Conservation (phyloP, 2,797 vertebrate species). For the Moxostoma hubbsi region DNA sequence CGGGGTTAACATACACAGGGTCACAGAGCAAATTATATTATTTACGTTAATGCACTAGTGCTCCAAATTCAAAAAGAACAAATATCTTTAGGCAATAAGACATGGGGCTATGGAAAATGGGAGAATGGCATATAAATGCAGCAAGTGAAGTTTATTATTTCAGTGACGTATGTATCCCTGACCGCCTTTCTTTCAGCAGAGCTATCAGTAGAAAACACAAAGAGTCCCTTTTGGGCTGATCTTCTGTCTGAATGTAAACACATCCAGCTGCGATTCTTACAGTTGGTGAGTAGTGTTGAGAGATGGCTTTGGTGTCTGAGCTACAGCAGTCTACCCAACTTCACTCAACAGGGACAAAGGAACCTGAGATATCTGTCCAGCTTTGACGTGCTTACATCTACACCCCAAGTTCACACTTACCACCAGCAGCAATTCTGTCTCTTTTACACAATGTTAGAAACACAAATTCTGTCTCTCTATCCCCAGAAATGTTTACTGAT, state of each 20-base stretch:
- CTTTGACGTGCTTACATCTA: constrained; percentile 50
- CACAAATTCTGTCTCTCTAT: constrained; percentile 14
- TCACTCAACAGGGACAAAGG: constrained; percentile 46
- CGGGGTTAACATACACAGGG: not conserved
- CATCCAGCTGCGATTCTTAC: constrained; percentile 57
- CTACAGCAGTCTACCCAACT: constrained; percentile 53
- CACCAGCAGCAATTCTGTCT: constrained; percentile 20
- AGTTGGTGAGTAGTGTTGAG: constrained; percentile 42
- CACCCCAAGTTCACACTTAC: constrained; percentile 12
- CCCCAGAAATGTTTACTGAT: not conserved
- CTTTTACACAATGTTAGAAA: constrained; percentile 9
- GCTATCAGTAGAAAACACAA: constrained; percentile 15
- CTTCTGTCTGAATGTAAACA: constrained; percentile 51
- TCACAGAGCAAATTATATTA: not conserved
- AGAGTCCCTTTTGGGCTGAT: not conserved
- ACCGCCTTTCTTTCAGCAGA: constrained; percentile 11
- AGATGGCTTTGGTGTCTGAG: constrained; percentile 57
- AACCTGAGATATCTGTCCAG: constrained; percentile 49
- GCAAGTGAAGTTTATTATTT: not conserved
- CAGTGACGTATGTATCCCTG: not conserved
- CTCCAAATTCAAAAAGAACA: not conserved
- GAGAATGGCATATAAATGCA: not conserved
- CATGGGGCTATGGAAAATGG: not conserved
- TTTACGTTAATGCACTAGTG: not conserved
- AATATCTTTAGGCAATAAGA: constrained; percentile 25